Evolutionary conservation across 2,113 vertebrate species (phyloP), one percentile per base, ranked within the genome.

Genomic region (Strix uralensis): DNA sequence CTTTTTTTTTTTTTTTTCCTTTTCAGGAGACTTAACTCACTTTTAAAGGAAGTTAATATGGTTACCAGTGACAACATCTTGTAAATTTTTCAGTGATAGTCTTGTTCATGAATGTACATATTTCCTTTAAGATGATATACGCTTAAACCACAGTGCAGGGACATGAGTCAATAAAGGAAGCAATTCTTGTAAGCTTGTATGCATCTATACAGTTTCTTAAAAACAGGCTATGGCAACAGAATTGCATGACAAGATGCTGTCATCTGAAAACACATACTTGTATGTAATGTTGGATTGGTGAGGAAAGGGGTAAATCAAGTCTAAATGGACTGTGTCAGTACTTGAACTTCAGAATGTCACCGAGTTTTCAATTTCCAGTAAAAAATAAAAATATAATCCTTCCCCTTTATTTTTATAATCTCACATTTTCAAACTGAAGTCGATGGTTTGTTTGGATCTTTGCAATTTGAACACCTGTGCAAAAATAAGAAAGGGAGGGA

Each of bases 91-190:
- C 26, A 72, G 36, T 92, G 7, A 47, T 46, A 61, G 40, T 10
- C 30, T 87, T 72, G n/a, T 65, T 96, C 78, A 55, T 65, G 58
- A 87, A 91, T 51, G 26, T 17, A 85, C n/a, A 62, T 44, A 38
- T 84, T 95, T 94, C 94, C 77, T 94, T 94, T 79, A 72, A 74
- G 73, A 89, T 21, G 36, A 42, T 82, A n/a, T 40, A 26, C 75
- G 40, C 57, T 30, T 84, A 92, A 91, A 94, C 91, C 83, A 85
- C 92, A 94, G 30, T 86, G 57, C 65, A 88, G 94, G 92, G 96
- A 89, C 42, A 79, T 75, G 91, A 96, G 86, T 95, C 92, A 94
- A 79, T 96, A 95, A 94, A 94, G 77, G 90, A 94, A 96, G 49
- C 77, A 94, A 77, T 92, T 95, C 30, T 72, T 96, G 34, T 21